Percentiles rank a stretch among this genome's conserved stretches.
Conservation (phyloP, 2,797 vertebrate genomes). For the Sebastes iracundus region DNA sequence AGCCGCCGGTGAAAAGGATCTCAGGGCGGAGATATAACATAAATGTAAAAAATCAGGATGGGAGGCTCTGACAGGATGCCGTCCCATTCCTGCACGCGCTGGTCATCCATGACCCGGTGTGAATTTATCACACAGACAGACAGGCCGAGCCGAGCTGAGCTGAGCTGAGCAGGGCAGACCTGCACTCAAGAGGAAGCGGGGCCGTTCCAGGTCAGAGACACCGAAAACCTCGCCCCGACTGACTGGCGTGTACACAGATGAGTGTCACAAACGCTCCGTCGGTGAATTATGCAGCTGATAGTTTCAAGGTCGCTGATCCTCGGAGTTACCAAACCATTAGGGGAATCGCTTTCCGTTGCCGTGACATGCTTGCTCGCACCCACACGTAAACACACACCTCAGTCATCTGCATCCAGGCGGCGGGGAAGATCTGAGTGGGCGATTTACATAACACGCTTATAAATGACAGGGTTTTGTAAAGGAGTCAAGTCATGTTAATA, state of each 20-base stretch:
- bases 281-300: slow-evolving; percentile 50
- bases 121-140: slow-evolving; percentile 60
- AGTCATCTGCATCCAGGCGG: slow-evolving; percentile 50
- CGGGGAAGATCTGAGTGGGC: slow-evolving; percentile 29
- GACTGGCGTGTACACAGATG: slow-evolving; percentile 54
- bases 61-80: slow-evolving; percentile 44
- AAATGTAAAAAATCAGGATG: slow-evolving; percentile 35
- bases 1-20: slow-evolving; percentile 17
- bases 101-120: slow-evolving; percentile 49
- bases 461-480: slow-evolving; percentile 50
- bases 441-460: slow-evolving; percentile 54
- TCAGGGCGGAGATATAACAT: slow-evolving; percentile 12
- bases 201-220: slow-evolving; percentile 66
- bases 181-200: slow-evolving; percentile 16
- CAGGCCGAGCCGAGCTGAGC: background rate
- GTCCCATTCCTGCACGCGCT: slow-evolving; percentile 36
- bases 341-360: slow-evolving; percentile 53
- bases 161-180: slow-evolving; percentile 17
- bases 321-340: slow-evolving; percentile 58
- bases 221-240: slow-evolving; percentile 17
- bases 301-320: slow-evolving; percentile 71
- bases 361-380: slow-evolving; percentile 57
- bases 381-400: slow-evolving; percentile 62
- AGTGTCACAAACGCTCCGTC: slow-evolving; percentile 61
- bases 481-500: slow-evolving; percentile 53